phyloP scores from a whole-genome alignment of 2,113 vertebrate species.

The Cettia cetti region DNA sequence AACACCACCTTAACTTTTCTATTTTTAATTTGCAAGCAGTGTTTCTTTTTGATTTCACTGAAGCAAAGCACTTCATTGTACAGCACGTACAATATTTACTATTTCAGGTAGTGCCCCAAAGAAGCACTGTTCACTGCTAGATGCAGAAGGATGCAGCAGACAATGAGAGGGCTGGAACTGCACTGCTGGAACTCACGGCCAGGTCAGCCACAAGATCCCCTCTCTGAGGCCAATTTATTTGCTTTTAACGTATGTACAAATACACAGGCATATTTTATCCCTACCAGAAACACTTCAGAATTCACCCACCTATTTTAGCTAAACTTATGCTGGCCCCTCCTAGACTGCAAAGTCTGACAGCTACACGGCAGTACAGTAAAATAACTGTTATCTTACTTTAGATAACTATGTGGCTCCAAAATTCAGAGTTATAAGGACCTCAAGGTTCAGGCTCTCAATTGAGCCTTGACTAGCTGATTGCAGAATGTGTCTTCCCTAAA shows the following conservation, averaged over 20 bases:
- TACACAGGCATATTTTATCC: background rate
- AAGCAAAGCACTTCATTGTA: background rate
- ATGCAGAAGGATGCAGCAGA: background rate
- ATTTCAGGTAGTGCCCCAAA: background rate
- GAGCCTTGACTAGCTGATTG: background rate
- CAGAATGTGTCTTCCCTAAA: background rate
- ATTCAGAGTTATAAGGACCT: background rate
- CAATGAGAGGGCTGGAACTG: background rate
- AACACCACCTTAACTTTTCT: background rate
- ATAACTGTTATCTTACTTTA: background rate
- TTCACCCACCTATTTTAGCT: background rate
- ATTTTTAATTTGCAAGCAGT: background rate
- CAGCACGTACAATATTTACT: background rate
- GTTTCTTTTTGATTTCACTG: background rate
- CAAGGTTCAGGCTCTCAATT: background rate
- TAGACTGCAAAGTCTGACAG: background rate
- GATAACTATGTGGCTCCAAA: background rate
- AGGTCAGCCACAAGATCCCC: background rate
- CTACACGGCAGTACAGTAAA: fast-evolving
- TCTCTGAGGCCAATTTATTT: background rate
- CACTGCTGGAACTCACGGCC: background rate
- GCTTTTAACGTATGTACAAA: background rate
- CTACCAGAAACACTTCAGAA: background rate
- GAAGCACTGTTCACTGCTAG: background rate
- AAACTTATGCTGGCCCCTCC: background rate